Evolutionary conservation across 30 jellyfish, hydroid and myxozoan genomes (phyloP), one percentile per base, ranked within the genome.

Genomic region (Pelagia noctiluca): DNA sequence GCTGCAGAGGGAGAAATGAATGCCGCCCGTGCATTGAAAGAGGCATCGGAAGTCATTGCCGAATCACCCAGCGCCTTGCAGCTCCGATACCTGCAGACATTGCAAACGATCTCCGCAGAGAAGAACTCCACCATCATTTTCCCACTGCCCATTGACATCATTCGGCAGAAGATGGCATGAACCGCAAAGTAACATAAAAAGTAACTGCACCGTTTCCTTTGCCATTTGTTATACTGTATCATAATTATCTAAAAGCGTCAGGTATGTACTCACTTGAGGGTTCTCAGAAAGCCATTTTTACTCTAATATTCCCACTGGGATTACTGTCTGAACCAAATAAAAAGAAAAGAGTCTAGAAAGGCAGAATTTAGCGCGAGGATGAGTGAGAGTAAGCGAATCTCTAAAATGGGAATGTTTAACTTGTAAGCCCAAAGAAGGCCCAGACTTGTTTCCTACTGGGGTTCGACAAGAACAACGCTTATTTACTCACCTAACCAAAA

Each of bases 1-100:
- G 98, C 98, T 19, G 98, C 96, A 1, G 97, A 93, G 50, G 98
- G 98, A 47, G 98, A 93, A 66, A 70, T 93, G 95, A 93, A 93
- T 61, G 96, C 97, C 0, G 98, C 98, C 0, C 89, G 94, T 35
- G 97, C 98, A 23, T 70, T 93, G 87, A 93, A 87, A 63, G 96
- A 85, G 37, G 97, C 98, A 1, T 80, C 98, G 2, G 98, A 93
- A 2, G 94, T 93, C 80, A 93, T 93, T 32, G 66, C 84, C 3
- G 98, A 87, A 66, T 85, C 98, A 22, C 98, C 98, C 32, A 71
- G 85, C 25, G 98, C 98, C 12, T 64, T 93, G 91, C 98, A 93
- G 72, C 97, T 93, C 31, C 97, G 98, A 2, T 93, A 84, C 88
- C 93, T 93, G 25, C 98, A 93, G 34, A 93, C 98, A 23, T 75